Evolutionary conservation across 2,888 invertebrate species (phyloP).

Genomic region (Pseudoips prasinana): DNA sequence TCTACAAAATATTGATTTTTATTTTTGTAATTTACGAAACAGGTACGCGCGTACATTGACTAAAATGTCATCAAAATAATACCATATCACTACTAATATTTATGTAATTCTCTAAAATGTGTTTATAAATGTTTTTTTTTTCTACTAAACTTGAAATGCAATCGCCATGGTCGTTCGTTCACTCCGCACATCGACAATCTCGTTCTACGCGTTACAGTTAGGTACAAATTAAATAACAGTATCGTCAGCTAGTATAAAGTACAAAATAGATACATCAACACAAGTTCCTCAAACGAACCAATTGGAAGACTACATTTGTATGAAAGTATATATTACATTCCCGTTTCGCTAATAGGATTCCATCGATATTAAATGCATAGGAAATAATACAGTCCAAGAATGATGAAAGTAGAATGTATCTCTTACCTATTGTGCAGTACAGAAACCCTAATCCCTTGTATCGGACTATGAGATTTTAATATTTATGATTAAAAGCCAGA

Average conservation of each 20-base stretch:
- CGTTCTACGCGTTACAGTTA: no score
- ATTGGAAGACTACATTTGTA: constrained; percentile 69
- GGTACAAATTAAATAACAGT: constrained; percentile 35
- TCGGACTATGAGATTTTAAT: constrained; percentile 65
- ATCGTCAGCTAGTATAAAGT: constrained; percentile 30
- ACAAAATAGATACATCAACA: constrained; percentile 49
- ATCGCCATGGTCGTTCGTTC: constrained; percentile 18
- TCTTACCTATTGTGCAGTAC: constrained; percentile 58
- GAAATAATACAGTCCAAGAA: constrained; percentile 29
- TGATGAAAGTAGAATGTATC: constrained; percentile 37
- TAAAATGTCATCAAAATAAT: constrained; percentile 63
- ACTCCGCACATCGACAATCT: constrained; percentile 19
- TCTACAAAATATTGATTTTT: constrained; percentile 45
- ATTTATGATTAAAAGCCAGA: constrained; percentile 70
- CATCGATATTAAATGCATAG: constrained; percentile 40
- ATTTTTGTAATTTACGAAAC: constrained; percentile 53
- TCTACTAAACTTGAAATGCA: constrained; percentile 50
- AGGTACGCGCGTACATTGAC: constrained; percentile 68
- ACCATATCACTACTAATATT: constrained; percentile 39
- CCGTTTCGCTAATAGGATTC: constrained; percentile 35
- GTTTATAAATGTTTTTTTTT: constrained; percentile 23
- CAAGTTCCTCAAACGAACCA: constrained; percentile 50
- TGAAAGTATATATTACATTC: constrained; percentile 39
- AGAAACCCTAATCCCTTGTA: constrained; percentile 70
- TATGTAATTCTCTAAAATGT: constrained; percentile 38